These are phyloP conservation scores for Alaudala cheleensis DNA, from an alignment of 2,113 vertebrate species.

Conservation along the genomic window DNA sequence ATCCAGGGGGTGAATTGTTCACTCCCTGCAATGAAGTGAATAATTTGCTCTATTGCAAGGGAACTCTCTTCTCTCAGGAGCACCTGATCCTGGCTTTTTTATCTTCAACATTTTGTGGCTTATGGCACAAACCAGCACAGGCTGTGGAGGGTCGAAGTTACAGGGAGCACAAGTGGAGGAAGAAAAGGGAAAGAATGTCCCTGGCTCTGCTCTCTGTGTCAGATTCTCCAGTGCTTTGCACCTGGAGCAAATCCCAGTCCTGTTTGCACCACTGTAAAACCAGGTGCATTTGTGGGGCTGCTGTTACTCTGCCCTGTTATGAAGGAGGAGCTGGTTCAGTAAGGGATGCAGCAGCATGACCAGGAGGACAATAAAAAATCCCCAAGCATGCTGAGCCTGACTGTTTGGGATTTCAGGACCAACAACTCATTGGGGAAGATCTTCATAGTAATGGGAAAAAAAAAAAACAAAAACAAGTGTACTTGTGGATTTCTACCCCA, in stretches of 20 bases:
- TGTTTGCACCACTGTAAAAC: background rate
- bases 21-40: background rate
- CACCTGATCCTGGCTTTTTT: background rate
- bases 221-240: background rate
- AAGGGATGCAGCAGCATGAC: background rate
- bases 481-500: background rate
- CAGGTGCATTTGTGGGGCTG: background rate
- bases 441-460: background rate
- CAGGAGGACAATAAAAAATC: background rate
- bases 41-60: background rate
- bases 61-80: background rate
- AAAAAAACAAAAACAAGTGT: background rate
- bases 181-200: background rate
- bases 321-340: background rate
- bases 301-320: background rate
- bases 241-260: background rate
- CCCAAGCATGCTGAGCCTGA: background rate
- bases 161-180: fast-evolving
- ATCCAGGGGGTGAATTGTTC: background rate
- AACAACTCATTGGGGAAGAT: background rate
- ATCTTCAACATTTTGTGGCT: background rate
- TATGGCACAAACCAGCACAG: background rate
- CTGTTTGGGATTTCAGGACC: background rate
- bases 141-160: background rate
- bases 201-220: background rate